These are phyloP conservation scores for Romanomermis culicivorax DNA, from an alignment of 2,888 invertebrate species.

Conservation along the genomic window DNA sequence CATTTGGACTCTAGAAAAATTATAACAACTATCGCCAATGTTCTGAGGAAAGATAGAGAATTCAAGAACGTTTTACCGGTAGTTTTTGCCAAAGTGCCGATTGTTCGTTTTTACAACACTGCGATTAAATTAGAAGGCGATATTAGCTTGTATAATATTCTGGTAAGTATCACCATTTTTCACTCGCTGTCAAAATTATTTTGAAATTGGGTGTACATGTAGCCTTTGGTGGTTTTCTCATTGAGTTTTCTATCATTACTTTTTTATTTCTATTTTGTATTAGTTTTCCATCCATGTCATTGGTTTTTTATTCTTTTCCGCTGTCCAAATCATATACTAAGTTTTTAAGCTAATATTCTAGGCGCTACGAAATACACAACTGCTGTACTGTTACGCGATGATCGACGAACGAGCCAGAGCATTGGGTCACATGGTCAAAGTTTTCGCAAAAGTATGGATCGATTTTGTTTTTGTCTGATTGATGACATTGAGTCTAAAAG, in stretches of 20 bases:
- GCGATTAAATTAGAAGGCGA: slow-evolving; percentile 36
- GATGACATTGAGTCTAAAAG: too few relatives aligned
- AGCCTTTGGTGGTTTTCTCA: background rate
- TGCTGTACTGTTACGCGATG: slow-evolving; percentile 35
- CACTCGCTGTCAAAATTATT: too few relatives aligned
- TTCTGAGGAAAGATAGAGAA: slow-evolving; percentile 27
- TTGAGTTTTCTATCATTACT: background rate
- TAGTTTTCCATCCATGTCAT: slow-evolving; percentile 7
- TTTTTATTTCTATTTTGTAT: slow-evolving; percentile 3
- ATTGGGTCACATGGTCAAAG: slow-evolving; percentile 30
- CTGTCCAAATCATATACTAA: too few relatives aligned
- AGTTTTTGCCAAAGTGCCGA: slow-evolving; percentile 41
- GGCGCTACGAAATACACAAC: slow-evolving; percentile 38
- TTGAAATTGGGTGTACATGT: too few relatives aligned
- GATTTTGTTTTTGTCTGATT: slow-evolving; percentile 3
- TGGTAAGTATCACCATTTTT: too few relatives aligned
- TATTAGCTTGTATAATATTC: slow-evolving; percentile 39
- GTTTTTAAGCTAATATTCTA: too few relatives aligned
- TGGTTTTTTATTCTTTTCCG: too few relatives aligned
- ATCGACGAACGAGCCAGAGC: slow-evolving; percentile 35
- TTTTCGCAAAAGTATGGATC: slow-evolving; percentile 35
- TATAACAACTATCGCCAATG: slow-evolving; percentile 31
- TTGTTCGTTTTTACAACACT: slow-evolving; percentile 38
- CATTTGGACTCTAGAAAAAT: slow-evolving; percentile 26
- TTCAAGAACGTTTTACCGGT: slow-evolving; percentile 34